Percentiles rank a stretch among this genome's conserved stretches.
phyloP scores from a whole-genome alignment of 1,140 invertebrate species.

The Calephelis nemesis region DNA sequence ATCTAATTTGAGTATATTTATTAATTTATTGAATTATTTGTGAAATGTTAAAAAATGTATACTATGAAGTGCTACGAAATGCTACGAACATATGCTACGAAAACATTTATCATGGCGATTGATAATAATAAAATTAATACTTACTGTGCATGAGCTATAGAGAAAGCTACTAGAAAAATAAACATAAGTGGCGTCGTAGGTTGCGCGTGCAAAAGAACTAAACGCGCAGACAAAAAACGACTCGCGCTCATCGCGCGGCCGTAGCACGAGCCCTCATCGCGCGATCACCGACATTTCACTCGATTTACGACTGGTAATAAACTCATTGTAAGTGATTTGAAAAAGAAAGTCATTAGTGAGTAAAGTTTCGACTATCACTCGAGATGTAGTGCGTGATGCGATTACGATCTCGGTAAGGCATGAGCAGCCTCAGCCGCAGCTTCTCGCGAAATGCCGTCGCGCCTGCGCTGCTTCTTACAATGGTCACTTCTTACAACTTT shows the following conservation, averaged over 20 bases:
- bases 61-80: too few relatives aligned
- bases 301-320: conserved; percentile 24
- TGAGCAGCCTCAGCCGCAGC: conserved; percentile 57
- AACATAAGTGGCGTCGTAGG: conserved; percentile 38
- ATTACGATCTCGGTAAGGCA: conserved; percentile 30
- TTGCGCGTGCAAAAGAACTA: conserved; percentile 45
- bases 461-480: conserved; percentile 60
- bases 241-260: conserved; percentile 66
- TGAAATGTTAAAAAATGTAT: too few relatives aligned
- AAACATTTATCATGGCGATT: too few relatives aligned
- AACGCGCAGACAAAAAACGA: conserved; percentile 44
- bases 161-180: conserved; percentile 44
- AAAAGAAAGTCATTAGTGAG: conserved; percentile 16
- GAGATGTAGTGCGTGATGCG: conserved; percentile 10
- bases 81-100: too few relatives aligned
- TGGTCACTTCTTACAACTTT: conserved; percentile 34
- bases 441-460: conserved; percentile 64
- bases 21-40: too few relatives aligned
- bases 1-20: too few relatives aligned
- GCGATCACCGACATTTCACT: conserved; percentile 45
- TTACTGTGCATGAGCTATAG: conserved; percentile 56
- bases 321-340: not conserved
- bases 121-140: conserved; percentile 28
- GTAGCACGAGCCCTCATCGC: conserved; percentile 51
- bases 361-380: conserved; percentile 14